Evolutionary conservation across 2,888 invertebrate species (phyloP).

Genomic region (Heliconius charithonia): DNA sequence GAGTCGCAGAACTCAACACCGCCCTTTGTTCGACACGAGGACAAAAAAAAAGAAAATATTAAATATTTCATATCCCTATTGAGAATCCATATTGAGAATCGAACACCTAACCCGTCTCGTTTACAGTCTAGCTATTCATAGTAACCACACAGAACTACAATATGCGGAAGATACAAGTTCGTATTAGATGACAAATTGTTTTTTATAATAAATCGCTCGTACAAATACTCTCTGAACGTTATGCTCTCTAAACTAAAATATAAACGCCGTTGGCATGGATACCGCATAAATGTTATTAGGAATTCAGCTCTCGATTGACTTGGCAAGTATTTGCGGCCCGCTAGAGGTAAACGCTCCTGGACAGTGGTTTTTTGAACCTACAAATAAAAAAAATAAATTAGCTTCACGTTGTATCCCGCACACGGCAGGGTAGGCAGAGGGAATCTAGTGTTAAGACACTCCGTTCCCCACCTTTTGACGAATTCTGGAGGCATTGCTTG

Average conservation of each 20-base stretch:
- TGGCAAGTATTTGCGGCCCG: conserved; percentile 45
- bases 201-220: conserved; percentile 37
- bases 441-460: no score
- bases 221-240: conserved; percentile 39
- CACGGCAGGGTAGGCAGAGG: no score
- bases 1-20: no score
- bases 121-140: not conserved
- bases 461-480: no score
- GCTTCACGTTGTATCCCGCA: no score
- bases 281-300: conserved; percentile 51
- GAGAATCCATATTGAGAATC: no score
- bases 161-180: conserved; percentile 32
- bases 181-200: conserved; percentile 30
- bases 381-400: no score
- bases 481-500: no score
- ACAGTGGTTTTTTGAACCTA: conserved; percentile 45
- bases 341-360: conserved; percentile 49
- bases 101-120: no score
- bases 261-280: conserved; percentile 51
- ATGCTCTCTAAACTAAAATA: conserved; percentile 47
- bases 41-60: no score
- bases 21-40: no score
- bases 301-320: conserved; percentile 51
- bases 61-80: no score
- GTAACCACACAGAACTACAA: not conserved